These are phyloP conservation scores for Gallinago paraguaiae DNA, from an alignment of 2,113 vertebrate genomes.

Conservation along the genomic window DNA sequence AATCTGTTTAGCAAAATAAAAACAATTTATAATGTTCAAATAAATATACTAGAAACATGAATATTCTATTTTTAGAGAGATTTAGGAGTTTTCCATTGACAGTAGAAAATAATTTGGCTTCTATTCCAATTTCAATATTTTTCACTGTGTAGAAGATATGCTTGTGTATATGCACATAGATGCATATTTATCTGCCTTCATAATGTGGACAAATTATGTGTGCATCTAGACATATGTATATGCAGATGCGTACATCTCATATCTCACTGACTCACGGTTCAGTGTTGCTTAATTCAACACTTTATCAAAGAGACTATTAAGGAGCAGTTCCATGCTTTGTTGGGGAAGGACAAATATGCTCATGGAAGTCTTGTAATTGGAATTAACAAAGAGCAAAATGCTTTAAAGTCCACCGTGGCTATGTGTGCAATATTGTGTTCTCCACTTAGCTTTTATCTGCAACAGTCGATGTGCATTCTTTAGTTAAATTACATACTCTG, in stretches of 20 bases:
- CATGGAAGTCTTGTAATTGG: background rate
- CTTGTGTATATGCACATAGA: background rate
- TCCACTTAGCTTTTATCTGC: background rate
- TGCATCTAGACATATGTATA: background rate
- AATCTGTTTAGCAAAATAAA: background rate
- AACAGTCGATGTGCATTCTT: background rate
- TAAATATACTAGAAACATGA: background rate
- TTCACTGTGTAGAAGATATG: background rate
- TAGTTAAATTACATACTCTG: background rate
- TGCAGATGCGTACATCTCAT: background rate
- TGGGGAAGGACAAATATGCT: background rate
- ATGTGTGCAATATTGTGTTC: background rate
- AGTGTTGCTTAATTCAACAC: background rate
- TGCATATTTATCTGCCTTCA: slow-evolving; percentile 1
- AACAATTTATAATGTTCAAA: background rate
- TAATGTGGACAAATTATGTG: background rate
- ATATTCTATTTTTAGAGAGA: background rate
- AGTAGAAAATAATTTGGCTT: background rate
- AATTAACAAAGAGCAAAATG: background rate
- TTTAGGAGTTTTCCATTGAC: background rate
- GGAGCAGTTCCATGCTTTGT: background rate
- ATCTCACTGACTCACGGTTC: background rate
- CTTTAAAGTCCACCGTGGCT: background rate
- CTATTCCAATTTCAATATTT: background rate
- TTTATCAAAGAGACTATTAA: background rate